Base-by-base conservation (phyloP, 2,113 vertebrate species). In the Gambusia holbrooki region DNA sequence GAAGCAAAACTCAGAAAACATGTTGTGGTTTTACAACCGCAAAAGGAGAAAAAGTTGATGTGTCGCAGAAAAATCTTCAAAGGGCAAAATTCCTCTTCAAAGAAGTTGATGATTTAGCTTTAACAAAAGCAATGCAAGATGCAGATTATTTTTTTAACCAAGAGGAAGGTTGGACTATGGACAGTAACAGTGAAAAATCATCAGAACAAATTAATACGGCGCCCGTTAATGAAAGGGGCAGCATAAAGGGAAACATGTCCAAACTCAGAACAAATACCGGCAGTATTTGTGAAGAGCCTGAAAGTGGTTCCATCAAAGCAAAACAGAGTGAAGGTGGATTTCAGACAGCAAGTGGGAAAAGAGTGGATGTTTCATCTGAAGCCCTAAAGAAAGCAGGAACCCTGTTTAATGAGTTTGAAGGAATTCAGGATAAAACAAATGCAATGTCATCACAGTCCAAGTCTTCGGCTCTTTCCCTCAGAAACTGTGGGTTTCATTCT, bases 281-380 rank as follows among this genome's bases (percentile, higher is more conserved):
- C 37, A 35, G 74, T 19, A 17, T 70, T 22, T 62, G 7, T 62
- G 29, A 71, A 14, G 32, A 78, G 0, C 15, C 63, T 42, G 22
- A 13, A 78, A 33, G 40, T 51, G 61, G n/a, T 62, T 17, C 0
- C 35, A 29, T 51, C 5, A 37, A 68, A 19, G 51, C 54, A 13
- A 76, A 71, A 29, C 45, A 22, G 42, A 69, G 83, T 37, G 65
- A 82, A 32, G 54, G 84, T 80, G 95, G 95, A 14, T 97, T 97
- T 91, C 96, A 90, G 79, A 96, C 94, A 32, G 95, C 94, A 73
- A 93, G 92, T 88, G 95, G 95, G 62, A 96, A 95, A 89, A 82
- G 67, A 5, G 94, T 96, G 9, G n/a, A 60, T 0, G 25, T 96
- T 63, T 97, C 96, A 83, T 81, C 91, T 82, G 88, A 80, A 65